Evolutionary conservation across 2,888 invertebrate species (phyloP).

Genomic region (Ornithoptera alexandrae): DNA sequence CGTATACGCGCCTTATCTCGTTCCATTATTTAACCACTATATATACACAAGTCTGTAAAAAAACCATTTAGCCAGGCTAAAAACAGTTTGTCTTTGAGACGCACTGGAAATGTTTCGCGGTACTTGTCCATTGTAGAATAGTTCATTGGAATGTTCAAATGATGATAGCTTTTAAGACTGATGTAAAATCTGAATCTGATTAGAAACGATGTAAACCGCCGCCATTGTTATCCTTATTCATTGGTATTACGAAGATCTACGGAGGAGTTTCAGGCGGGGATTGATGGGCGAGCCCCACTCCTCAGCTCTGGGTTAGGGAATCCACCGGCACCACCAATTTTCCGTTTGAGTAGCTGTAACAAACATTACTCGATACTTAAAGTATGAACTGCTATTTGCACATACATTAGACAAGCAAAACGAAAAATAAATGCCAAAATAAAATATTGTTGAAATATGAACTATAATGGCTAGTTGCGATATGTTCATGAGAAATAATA

Average conservation of each 20-base stretch:
- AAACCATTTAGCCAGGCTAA: conserved; percentile 45
- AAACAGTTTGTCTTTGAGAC: conserved; percentile 64
- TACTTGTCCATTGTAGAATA: conserved; percentile 32
- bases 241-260: conserved; percentile 61
- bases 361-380: conserved; percentile 45
- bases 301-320: conserved; percentile 79
- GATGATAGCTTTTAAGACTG: conserved; percentile 27
- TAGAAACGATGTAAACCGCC: neutral
- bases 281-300: conserved; percentile 61
- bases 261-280: conserved; percentile 66
- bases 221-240: conserved; percentile 2
- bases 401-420: neutral
- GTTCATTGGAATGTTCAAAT: conserved; percentile 45
- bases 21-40: conserved; percentile 45
- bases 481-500: neutral
- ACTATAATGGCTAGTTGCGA: neutral
- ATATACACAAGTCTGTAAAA: conserved; percentile 49
- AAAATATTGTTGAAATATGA: neutral
- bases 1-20: conserved; percentile 70
- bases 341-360: conserved; percentile 79
- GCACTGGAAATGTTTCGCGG: conserved; percentile 42
- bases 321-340: conserved; percentile 81
- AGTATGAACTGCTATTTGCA: neutral
- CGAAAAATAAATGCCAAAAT: neutral
- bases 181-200: conserved; percentile 12